Evolutionary conservation across 1,140 invertebrate species (phyloP).

Genomic region (Halictus rubicundus): DNA sequence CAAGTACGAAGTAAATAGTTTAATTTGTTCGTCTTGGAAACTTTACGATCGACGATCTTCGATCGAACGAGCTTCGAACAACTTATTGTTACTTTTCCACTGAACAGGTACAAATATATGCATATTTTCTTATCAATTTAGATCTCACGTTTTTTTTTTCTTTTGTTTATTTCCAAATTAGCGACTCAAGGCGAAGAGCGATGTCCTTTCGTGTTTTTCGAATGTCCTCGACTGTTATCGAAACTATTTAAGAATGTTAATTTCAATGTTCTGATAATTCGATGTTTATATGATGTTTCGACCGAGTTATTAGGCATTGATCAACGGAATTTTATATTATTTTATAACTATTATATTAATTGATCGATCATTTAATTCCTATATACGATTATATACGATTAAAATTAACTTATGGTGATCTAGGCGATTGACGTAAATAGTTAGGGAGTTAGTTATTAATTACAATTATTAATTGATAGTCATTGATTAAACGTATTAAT

Average conservation of each 20-base stretch:
- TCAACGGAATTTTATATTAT: too few relatives aligned
- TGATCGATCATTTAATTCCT: too few relatives aligned
- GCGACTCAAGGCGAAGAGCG: neutral
- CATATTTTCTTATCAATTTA: neutral
- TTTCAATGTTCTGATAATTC: neutral
- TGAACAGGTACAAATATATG: conserved; percentile 14
- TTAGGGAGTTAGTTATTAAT: too few relatives aligned
- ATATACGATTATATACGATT: too few relatives aligned
- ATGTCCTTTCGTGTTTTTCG: conserved; percentile 5
- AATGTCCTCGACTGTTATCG: neutral
- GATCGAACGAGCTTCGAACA: neutral
- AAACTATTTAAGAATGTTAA: neutral
- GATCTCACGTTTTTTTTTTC: neutral
- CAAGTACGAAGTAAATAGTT: conserved; percentile 8
- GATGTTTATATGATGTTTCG: neutral
- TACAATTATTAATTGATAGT: too few relatives aligned
- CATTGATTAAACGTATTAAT: too few relatives aligned
- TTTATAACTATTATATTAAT: too few relatives aligned
- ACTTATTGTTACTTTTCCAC: neutral
- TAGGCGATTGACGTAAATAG: too few relatives aligned
- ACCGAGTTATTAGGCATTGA: too few relatives aligned
- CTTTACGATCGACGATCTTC: neutral
- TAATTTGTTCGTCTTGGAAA: neutral
- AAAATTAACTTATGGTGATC: too few relatives aligned
- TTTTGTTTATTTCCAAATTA: neutral